phyloP scores from a whole-genome alignment of 2,797 vertebrate genomes.

The Coendou prehensilis region DNA sequence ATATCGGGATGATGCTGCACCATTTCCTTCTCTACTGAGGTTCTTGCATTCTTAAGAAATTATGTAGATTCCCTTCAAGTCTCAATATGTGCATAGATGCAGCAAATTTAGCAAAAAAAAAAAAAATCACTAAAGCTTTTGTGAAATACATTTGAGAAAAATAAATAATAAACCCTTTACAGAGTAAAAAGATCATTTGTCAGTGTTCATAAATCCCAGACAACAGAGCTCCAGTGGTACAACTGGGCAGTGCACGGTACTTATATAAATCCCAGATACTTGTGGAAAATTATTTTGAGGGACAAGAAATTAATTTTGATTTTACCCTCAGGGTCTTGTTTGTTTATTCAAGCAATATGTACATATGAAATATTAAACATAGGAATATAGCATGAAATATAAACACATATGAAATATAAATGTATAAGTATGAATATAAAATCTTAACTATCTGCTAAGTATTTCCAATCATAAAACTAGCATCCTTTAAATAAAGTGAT shows the following conservation, averaged over 20 bases:
- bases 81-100: not conserved
- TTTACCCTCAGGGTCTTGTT: not conserved
- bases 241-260: no score
- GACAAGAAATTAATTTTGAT: not conserved
- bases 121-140: not conserved
- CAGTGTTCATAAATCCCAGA: not conserved
- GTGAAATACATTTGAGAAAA: slow-evolving; percentile 19
- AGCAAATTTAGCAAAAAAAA: not conserved
- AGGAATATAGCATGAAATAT: not conserved
- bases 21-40: not conserved
- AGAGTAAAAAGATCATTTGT: not conserved
- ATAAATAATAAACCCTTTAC: not conserved
- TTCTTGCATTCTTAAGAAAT: not conserved
- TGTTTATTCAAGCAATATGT: not conserved
- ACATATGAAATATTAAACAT: not conserved
- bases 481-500: not conserved
- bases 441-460: not conserved
- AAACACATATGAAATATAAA: not conserved
- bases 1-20: no score
- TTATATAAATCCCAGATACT: not conserved
- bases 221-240: not conserved
- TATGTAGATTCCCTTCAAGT: not conserved
- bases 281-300: slow-evolving; percentile 20
- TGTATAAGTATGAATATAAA: not conserved
- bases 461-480: not conserved